Base-by-base conservation (phyloP, 2,113 vertebrate species). In the Tringa solitaria region DNA sequence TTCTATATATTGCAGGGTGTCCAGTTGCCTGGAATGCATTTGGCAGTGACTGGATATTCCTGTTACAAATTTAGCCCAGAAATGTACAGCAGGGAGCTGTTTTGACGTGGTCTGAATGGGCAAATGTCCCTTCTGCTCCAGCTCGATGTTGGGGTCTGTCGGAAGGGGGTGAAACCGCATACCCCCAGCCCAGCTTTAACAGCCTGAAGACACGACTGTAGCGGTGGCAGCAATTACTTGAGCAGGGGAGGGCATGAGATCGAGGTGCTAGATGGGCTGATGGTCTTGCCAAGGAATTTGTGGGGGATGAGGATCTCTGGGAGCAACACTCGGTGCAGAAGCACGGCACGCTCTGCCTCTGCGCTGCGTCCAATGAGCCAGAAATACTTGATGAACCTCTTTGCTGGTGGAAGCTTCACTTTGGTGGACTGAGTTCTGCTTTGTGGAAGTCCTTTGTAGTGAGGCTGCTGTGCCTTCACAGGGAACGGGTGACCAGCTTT, bases 161-260 rank as follows among this genome's bases (percentile, higher is more conserved):
- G 1, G 17, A 32, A 28, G 19, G 51, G 51, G 3, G 30, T n/a
- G 33, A 41, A 26, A 17, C 22, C 2, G 0, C 0, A 0, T 20
- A 14, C 18, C 61, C 43, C 41, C 28, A 15, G 45, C 19, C 23
- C 15, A 1, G 23, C 19, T 82, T 41, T 16, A 15, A 6, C 67
- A 37, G 50, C 28, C 59, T 57, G 65, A 13, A 41, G 26, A 13
- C 4, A 7, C 0, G 0, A 5, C 27, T 7, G n/a, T 6, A 54
- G 46, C 5, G 0, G 12, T 4, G 33, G 28, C 22, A 33, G 84
- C 14, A 2, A 4, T 14, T 14, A 9, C 9, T n/a, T 19, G 51
- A 81, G 70, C 41, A 13, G 50, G 43, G 43, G 63, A 35, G 22
- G 37, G 28, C 7, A 3, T 4, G 35, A 28, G 33, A 18, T 2